phyloP scores from a whole-genome alignment of 2,113 vertebrate genomes.

The Oryzias woworae region DNA sequence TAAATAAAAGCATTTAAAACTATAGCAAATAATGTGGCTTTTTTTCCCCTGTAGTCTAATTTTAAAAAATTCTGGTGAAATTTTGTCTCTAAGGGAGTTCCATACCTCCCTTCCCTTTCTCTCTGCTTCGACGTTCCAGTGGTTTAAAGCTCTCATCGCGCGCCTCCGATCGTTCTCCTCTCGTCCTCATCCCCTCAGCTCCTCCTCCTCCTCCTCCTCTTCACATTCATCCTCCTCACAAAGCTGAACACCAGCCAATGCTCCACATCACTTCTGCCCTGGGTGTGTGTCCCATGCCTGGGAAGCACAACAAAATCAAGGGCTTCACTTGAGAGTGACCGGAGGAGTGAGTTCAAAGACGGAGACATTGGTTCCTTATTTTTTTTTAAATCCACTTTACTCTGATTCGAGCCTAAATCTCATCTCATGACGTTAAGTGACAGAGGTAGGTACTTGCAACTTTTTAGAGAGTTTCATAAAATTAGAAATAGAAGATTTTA shows the following conservation, averaged over 20 bases:
- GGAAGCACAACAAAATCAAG: slow-evolving; percentile 49
- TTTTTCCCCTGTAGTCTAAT: too few relatives aligned
- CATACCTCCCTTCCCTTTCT: neutral
- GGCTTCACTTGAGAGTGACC: slow-evolving; percentile 54
- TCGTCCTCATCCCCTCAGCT: slow-evolving; percentile 2
- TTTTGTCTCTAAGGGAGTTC: slow-evolving; percentile 3
- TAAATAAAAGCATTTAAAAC: too few relatives aligned
- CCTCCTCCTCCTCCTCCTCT: slow-evolving; percentile 18
- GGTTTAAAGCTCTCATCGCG: slow-evolving; percentile 63
- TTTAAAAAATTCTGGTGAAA: rapidly evolving
- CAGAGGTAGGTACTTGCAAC: slow-evolving; percentile 42
- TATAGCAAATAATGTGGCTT: too few relatives aligned
- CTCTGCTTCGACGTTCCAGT: slow-evolving; percentile 59
- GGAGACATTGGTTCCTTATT: neutral
- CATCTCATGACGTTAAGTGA: slow-evolving; percentile 28
- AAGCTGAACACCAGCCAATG: slow-evolving; percentile 56
- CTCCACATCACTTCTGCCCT: slow-evolving; percentile 43
- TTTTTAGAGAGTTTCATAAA: neutral
- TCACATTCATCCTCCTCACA: slow-evolving; percentile 34
- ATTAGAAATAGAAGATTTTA: too few relatives aligned
- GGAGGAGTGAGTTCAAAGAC: neutral
- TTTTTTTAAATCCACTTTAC: neutral
- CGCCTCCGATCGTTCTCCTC: slow-evolving; percentile 40
- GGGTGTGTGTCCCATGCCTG: slow-evolving; percentile 58
- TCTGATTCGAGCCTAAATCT: slow-evolving; percentile 18